phyloP scores from a whole-genome alignment of 2,888 invertebrate species.

The Deilephila porcellus region DNA sequence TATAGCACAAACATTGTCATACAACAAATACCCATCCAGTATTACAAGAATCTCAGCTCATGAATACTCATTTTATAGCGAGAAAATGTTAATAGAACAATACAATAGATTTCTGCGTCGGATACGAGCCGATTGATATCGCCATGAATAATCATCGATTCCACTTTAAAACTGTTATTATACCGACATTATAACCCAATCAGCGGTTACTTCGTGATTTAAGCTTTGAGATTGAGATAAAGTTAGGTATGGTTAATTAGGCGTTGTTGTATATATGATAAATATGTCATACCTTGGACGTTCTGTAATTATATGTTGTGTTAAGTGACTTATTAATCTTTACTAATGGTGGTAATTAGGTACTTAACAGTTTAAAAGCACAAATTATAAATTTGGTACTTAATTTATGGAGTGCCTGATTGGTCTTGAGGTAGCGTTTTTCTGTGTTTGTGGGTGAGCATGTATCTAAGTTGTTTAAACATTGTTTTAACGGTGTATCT shows the following conservation, averaged over 20 bases:
- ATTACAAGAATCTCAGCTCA: conserved; percentile 11
- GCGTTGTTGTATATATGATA: conserved; percentile 11
- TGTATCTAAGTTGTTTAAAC: too few species aligned
- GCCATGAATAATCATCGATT: conserved; percentile 66
- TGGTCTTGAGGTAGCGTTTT: too few species aligned
- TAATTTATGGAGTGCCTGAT: too few species aligned
- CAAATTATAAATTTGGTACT: too few species aligned
- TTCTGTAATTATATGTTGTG: conserved; percentile 1
- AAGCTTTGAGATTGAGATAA: conserved; percentile 23
- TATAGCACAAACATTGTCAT: background rate
- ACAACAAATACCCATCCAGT: conserved; percentile 13
- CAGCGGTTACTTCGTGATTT: conserved; percentile 27
- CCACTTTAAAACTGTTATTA: conserved; percentile 47
- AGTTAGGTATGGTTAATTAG: background rate
- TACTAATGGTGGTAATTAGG: background rate
- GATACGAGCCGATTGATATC: conserved; percentile 59
- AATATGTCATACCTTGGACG: conserved; percentile 7
- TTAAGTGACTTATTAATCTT: background rate
- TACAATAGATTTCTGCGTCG: conserved; percentile 57
- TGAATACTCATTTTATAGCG: conserved; percentile 46
- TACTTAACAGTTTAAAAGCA: too few species aligned
- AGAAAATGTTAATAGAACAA: conserved; percentile 59
- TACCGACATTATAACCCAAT: conserved; percentile 28
- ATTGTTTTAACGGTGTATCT: too few species aligned
- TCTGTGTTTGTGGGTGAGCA: too few species aligned